Conservation (phyloP, 1,140 invertebrate species). For the Campoletis sonorensis region DNA sequence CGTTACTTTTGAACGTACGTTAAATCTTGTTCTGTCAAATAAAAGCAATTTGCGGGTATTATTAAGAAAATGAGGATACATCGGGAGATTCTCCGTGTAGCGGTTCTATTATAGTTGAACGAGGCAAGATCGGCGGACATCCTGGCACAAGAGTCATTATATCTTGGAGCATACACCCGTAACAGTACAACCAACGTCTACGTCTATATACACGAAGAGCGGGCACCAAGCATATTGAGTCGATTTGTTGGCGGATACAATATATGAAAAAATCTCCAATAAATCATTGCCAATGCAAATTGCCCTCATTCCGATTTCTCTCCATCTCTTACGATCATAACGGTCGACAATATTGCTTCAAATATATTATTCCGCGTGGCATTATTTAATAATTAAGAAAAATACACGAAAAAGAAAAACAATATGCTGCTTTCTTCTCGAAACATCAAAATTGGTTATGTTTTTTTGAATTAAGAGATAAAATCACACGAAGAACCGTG, state of each 20-base stretch:
- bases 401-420: no score
- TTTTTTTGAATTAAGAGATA: background rate
- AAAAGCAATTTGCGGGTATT: slow-evolving; percentile 2
- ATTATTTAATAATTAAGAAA: no score
- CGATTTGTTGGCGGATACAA: no score
- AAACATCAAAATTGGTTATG: no score
- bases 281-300: no score
- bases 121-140: slow-evolving; percentile 44
- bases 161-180: background rate
- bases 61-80: slow-evolving; percentile 37
- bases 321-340: no score
- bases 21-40: background rate
- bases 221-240: background rate
- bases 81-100: background rate
- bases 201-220: background rate
- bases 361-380: no score
- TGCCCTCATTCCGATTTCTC: no score
- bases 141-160: slow-evolving; percentile 34
- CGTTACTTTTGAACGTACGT: background rate
- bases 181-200: background rate
- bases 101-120: slow-evolving; percentile 33
- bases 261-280: no score
- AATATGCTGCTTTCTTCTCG: no score
- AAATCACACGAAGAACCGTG: no score
- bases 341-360: background rate